A percentile compares a stretch with the other conserved stretches of the same genome.
phyloP scores from a whole-genome alignment of 2,888 invertebrate genomes.

The Stenchaetothrips biformis region DNA sequence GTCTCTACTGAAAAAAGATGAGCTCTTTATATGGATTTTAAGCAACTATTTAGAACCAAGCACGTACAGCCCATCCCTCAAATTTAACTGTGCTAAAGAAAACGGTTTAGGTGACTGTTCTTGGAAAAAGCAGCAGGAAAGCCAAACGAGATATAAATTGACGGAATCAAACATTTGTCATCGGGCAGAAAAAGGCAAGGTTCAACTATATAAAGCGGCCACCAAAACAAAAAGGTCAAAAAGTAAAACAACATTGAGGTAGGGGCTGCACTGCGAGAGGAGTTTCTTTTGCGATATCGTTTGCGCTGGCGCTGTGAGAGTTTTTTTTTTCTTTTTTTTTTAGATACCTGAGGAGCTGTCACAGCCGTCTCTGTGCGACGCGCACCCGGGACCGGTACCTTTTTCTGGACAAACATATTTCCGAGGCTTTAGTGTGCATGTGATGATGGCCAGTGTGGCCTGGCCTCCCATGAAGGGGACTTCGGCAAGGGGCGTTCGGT shows the following conservation, averaged over 20 bases:
- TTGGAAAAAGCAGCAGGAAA: too few relatives aligned
- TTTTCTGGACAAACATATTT: constrained; percentile 19
- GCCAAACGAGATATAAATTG: neutral
- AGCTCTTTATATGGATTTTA: neutral
- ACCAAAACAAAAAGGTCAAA: too few relatives aligned
- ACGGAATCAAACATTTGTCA: neutral
- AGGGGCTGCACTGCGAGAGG: constrained; percentile 28
- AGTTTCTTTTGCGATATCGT: neutral
- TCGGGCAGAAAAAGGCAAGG: neutral
- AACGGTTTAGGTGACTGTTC: neutral
- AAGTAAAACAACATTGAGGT: constrained; percentile 26
- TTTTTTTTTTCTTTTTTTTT: constrained; percentile 34
- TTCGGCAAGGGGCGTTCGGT: constrained; percentile 28
- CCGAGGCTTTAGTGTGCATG: constrained; percentile 11
- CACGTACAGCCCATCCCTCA: neutral
- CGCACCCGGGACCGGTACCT: constrained; percentile 72
- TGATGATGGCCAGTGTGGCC: neutral
- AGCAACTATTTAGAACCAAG: constrained; percentile 6
- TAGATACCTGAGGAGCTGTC: constrained; percentile 82
- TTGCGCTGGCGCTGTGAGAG: constrained; percentile 1
- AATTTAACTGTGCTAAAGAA: neutral
- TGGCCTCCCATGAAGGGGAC: constrained; percentile 34
- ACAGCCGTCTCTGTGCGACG: constrained; percentile 89
- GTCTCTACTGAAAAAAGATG: neutral
- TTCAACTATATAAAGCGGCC: neutral